phyloP scores from a whole-genome alignment of 2,113 vertebrate species.

The Acrocephalus kingi region DNA sequence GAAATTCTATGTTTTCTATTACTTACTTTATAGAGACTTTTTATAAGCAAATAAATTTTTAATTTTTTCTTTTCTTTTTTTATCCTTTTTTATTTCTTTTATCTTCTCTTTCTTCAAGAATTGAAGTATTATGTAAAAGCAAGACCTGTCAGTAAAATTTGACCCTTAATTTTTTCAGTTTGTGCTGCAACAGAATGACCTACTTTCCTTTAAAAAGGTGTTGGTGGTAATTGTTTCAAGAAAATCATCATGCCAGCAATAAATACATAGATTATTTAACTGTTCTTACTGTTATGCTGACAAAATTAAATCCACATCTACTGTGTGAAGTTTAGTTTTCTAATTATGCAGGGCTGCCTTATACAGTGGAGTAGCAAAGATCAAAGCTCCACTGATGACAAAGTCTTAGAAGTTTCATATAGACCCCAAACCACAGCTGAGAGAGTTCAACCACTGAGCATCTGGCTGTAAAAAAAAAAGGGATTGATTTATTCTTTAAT shows the following conservation, averaged over 20 bases:
- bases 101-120: neutral
- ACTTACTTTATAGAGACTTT: neutral
- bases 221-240: neutral
- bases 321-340: neutral
- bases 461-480: neutral
- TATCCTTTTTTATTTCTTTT: neutral
- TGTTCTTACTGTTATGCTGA: neutral
- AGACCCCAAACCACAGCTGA: neutral
- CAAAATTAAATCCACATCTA: neutral
- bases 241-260: neutral
- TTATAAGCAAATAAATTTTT: neutral
- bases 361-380: neutral
- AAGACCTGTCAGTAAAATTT: neutral
- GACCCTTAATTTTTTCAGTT: neutral
- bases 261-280: neutral
- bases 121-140: neutral
- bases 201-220: neutral
- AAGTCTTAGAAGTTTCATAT: neutral
- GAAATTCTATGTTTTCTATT: neutral
- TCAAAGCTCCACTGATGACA: neutral
- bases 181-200: neutral
- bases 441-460: neutral
- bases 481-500: neutral
- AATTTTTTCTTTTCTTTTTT: neutral
- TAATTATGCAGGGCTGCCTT: neutral